phyloP scores from a whole-genome alignment of 2,888 invertebrate species.

The Pheosia tremula region DNA sequence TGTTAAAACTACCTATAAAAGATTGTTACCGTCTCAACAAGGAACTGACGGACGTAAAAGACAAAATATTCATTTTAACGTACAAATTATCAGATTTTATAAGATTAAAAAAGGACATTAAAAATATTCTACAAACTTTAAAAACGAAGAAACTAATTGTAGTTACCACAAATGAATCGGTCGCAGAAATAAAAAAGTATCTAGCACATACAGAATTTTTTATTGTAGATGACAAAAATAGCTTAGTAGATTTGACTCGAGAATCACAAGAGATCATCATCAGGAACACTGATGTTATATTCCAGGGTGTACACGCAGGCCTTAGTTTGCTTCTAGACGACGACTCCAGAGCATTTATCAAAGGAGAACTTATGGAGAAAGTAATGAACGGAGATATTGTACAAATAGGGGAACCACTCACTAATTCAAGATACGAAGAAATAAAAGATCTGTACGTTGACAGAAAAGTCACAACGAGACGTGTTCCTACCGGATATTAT shows the following conservation, averaged over 20 bases:
- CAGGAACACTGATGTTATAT: conserved; percentile 5
- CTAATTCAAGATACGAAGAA: conserved; percentile 6
- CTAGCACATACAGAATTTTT: background rate
- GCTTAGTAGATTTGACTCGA: conserved; percentile 9
- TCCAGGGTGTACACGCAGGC: conserved; percentile 10
- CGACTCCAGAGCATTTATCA: conserved; percentile 7
- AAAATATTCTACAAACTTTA: background rate
- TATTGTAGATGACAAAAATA: background rate
- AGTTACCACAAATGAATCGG: background rate
- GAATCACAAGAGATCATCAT: conserved; percentile 9
- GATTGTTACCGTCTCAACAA: background rate
- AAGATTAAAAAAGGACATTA: background rate
- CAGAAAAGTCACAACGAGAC: background rate
- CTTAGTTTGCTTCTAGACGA: conserved; percentile 8
- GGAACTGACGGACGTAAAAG: background rate
- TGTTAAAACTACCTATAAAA: background rate
- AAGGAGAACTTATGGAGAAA: conserved; percentile 8
- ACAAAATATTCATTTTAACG: conserved; percentile 1
- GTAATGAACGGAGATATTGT: conserved; percentile 10
- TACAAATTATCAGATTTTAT: background rate
- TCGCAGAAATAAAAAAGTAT: background rate
- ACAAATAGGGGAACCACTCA: conserved; percentile 8
- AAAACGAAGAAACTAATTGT: background rate
- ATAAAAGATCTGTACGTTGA: conserved; percentile 13
- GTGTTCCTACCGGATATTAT: background rate